Base-by-base conservation (phyloP, 2,113 vertebrate genomes). In the Vireo altiloquus region DNA sequence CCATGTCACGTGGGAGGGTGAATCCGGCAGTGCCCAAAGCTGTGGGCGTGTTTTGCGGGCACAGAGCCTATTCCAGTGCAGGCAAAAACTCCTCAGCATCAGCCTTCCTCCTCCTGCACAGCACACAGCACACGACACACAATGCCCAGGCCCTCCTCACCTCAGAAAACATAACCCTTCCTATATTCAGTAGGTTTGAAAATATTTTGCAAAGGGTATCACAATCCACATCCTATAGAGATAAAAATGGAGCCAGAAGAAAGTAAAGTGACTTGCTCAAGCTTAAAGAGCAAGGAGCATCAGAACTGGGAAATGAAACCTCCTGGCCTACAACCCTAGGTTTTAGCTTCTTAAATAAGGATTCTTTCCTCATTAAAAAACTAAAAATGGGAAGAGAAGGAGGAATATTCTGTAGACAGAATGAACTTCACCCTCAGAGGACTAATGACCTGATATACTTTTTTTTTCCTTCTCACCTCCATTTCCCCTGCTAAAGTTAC, bases 301-400 rank as follows among this genome's bases (percentile, higher is more conserved):
- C 42, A 72, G 22, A 91, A 91, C 27, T 70, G 63, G 57, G 75
- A 95, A 95, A 80, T 54, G 33, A 91, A 97, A 85, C 78, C 30
- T 90, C 23, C 54, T 82, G 66, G 83, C 42, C 74, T 35, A 79
- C 46, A 82, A 78, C 56, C 13, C 46, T 25, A 76, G n/a, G 82
- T 94, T 95, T 95, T 77, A 69, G 35, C 28, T 90, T 82, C 93
- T 93, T 83, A 79, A 88, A 77, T 71, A 91, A 80, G 31, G 75
- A 80, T 82, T 83, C 54, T 81, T 92, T 82, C 71, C 75, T 92
- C 85, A 94, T 95, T 94, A 96, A 94, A 88, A 91, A 89, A 37
- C 30, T 92, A 65, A 85, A 92, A 87, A 89, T 76, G 57, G 19
- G 78, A 94, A 57, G 35, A 61, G 47, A 35, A 25, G 44, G 30